A percentile compares a stretch with the other conserved stretches of the same genome.
phyloP scores from a whole-genome alignment of 2,888 invertebrate genomes.

The Brachycybe producta region DNA sequence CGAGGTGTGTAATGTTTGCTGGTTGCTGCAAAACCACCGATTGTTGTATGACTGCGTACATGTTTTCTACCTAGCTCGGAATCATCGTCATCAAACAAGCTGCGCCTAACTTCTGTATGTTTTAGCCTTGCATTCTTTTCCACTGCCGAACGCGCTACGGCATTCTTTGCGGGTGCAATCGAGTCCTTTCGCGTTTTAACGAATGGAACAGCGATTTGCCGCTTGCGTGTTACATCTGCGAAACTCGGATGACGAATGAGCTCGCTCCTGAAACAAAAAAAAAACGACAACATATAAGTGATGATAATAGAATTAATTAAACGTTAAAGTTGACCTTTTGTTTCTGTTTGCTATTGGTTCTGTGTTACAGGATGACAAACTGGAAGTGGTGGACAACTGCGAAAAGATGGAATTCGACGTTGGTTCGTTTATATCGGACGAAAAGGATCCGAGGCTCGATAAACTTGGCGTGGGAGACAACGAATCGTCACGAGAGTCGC shows the following conservation, averaged over 20 bases:
- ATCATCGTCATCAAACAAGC: background rate
- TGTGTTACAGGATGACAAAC: constrained; percentile 6
- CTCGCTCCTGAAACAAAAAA: constrained; percentile 1
- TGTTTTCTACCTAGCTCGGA: background rate
- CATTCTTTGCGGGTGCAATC: too few relatives aligned
- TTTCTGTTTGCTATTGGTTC: background rate
- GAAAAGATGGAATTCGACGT: background rate
- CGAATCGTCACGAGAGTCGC: background rate
- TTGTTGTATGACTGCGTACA: background rate
- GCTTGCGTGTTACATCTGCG: background rate
- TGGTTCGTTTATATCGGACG: background rate
- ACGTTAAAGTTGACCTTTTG: background rate
- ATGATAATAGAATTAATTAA: too few relatives aligned
- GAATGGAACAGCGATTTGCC: constrained; percentile 8
- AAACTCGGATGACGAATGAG: constrained; percentile 9
- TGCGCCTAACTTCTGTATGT: too few relatives aligned
- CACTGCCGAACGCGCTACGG: background rate
- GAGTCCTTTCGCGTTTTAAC: background rate
- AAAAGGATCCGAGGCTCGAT: background rate
- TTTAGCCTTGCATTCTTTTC: too few relatives aligned
- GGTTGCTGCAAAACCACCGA: constrained; percentile 6
- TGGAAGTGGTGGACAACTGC: background rate
- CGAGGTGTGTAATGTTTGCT: background rate
- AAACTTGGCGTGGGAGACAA: background rate
- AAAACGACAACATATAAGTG: background rate